Base-by-base conservation (phyloP, 1,140 invertebrate genomes). In the Drosophila parvula region DNA sequence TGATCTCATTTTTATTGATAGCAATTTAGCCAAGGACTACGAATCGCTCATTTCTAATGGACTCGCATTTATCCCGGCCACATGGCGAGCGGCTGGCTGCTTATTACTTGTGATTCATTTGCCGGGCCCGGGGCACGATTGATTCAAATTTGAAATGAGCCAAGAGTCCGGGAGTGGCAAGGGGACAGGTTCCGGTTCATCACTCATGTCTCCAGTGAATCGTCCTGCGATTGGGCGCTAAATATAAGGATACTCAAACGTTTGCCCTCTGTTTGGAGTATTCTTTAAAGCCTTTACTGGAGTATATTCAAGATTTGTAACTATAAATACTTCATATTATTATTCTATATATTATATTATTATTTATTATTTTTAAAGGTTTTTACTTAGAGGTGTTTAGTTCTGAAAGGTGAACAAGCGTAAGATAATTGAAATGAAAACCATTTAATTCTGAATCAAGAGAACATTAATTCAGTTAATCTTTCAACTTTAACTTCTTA, bases 11-110 rank as follows among this genome's bases (percentile, higher is more conserved):
- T 78, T 79, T 79, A 79, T 79, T 79, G 76, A 61, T 68, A 60
- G 58, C 76, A 73, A 78, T 78, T 79, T 73, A 78, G 75, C 75
- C 75, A 78, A 64, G 71, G 76, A 79, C 75, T 78, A 79, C 76
- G 78, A 79, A 79, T 79, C 75, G 76, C 75, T 79, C 76, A 79
- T 79, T 73, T 78, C 76, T 79, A 79, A 79, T 79, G 67, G 76
- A 79, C 75, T 79, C 55, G 55, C 76, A 79, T 79, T 78, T 78
- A 53, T 77, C 34, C 44, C 43, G 32, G 28, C 60, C 56, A 55
- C 53, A 59, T 67, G 61, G 45, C 27, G 36, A 48, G 70, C 70
- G 28, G 30, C 43, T 27, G 38, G 30, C 47, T 53, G 47, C 61
- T 75, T 67, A 76, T 59, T 64, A 64, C 70, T 50, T 57, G 73